Conservation (phyloP, 2,113 vertebrate genomes). For the Perca schrenkii region DNA sequence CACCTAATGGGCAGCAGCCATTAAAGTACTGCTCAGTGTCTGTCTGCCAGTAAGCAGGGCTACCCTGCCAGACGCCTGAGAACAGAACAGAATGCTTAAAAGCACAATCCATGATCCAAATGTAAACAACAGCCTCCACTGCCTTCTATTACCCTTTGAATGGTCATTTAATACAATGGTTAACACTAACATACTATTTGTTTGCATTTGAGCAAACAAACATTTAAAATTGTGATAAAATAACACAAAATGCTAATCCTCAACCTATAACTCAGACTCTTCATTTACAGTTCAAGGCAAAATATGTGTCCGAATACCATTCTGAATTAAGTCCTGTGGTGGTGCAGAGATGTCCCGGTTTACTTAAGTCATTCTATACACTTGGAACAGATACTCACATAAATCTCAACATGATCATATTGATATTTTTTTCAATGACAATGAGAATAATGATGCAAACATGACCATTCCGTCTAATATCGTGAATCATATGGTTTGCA, state of each 20-base stretch:
- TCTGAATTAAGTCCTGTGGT: no score
- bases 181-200: neutral
- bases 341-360: no score
- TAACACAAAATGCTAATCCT: neutral
- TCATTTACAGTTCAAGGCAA: neutral
- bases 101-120: neutral
- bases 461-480: no score
- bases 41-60: constrained; percentile 20
- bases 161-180: neutral
- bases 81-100: constrained; percentile 3
- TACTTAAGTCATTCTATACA: no score
- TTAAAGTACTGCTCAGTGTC: constrained; percentile 29
- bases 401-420: no score
- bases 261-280: neutral
- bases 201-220: neutral
- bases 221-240: neutral
- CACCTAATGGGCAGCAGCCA: constrained; percentile 44
- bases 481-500: no score
- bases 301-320: no score
- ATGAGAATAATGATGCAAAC: no score
- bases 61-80: constrained; percentile 16
- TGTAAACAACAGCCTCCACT: neutral
- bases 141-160: neutral
- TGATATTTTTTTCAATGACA: no score
- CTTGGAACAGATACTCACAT: no score